Conservation (phyloP, 1,140 invertebrate species). For the Phymastichus coffea region DNA sequence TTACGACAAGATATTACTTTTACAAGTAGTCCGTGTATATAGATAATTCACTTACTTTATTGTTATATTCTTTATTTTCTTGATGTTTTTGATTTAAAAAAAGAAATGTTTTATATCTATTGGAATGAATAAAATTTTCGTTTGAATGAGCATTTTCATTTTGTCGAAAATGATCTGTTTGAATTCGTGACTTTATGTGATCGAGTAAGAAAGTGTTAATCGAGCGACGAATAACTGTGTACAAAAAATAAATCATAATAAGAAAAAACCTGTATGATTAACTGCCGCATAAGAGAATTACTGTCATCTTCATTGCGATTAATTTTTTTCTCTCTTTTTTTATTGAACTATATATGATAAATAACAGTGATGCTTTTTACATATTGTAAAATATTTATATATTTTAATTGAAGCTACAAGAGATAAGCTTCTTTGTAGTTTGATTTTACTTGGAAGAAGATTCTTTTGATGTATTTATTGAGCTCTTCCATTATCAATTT, state of each 20-base stretch:
- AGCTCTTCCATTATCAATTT: conserved; percentile 21
- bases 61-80: conserved; percentile 3
- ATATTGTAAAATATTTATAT: conserved; percentile 22
- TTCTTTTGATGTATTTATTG: conserved; percentile 24
- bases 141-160: too few relatives aligned
- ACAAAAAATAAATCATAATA: conserved; percentile 1
- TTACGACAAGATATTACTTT: background rate
- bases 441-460: conserved; percentile 18
- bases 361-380: conserved; percentile 22
- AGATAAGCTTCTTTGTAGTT: background rate
- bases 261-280: conserved; percentile 16
- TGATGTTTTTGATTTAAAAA: too few relatives aligned
- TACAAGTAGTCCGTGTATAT: conserved; percentile 10
- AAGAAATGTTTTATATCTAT: background rate
- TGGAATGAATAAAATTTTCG: background rate
- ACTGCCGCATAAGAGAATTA: conserved; percentile 11
- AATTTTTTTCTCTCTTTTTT: too few relatives aligned
- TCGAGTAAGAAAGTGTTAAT: conserved; percentile 12
- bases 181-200: conserved; percentile 21
- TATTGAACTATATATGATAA: conserved; percentile 7
- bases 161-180: background rate
- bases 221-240: conserved; percentile 10
- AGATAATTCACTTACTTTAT: conserved; percentile 1
- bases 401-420: conserved; percentile 5
- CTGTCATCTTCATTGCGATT: conserved; percentile 12